Percentiles rank a stretch among this genome's conserved stretches.
Conservation (phyloP, 2,797 vertebrate genomes). For the Gephyroberyx darwinii region DNA sequence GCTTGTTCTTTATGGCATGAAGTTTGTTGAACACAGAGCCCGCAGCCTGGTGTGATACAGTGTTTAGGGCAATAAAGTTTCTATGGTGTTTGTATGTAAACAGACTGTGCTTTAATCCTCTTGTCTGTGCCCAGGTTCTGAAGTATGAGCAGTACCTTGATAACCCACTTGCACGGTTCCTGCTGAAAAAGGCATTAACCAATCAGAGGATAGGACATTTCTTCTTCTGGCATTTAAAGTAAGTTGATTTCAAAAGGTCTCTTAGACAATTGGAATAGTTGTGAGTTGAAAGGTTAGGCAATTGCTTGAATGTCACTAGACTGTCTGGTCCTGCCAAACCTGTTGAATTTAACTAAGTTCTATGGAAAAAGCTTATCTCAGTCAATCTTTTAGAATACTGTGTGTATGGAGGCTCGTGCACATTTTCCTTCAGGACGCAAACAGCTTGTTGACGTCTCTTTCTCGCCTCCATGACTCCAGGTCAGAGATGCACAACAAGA, state of each 20-base stretch:
- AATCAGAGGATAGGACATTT: constrained; percentile 99
- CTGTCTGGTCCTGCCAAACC: constrained; percentile 2
- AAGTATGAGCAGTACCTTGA: constrained; percentile 99
- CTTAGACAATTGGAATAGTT: constrained; percentile 14
- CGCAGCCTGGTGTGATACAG: constrained; percentile 1
- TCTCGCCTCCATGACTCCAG: constrained; percentile 67
- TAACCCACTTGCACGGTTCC: constrained; percentile 95
- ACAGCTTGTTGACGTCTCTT: neutral
- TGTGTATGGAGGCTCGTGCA: neutral
- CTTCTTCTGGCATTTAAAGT: constrained; percentile 99
- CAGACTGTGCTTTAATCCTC: neutral
- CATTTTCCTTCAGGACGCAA: constrained; percentile 9
- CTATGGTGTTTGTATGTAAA: constrained; percentile 2
- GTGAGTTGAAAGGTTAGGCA: constrained; percentile 35
- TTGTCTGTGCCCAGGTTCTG: constrained; percentile 84
- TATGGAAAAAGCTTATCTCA: constrained; percentile 2
- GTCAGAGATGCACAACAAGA: constrained; percentile 99
- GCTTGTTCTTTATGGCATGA: neutral
- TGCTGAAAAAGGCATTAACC: constrained; percentile 96
- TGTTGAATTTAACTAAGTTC: constrained; percentile 18
- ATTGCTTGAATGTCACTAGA: constrained; percentile 35
- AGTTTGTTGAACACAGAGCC: neutral
- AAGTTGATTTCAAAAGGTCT: constrained; percentile 72
- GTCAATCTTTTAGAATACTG: constrained; percentile 1
- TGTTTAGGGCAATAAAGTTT: neutral